A percentile compares a stretch with the other conserved stretches of the same genome.
These are phyloP conservation scores for Yoshiicerus persimilis DNA, from an alignment of 1,140 invertebrate genomes.

Conservation along the genomic window DNA sequence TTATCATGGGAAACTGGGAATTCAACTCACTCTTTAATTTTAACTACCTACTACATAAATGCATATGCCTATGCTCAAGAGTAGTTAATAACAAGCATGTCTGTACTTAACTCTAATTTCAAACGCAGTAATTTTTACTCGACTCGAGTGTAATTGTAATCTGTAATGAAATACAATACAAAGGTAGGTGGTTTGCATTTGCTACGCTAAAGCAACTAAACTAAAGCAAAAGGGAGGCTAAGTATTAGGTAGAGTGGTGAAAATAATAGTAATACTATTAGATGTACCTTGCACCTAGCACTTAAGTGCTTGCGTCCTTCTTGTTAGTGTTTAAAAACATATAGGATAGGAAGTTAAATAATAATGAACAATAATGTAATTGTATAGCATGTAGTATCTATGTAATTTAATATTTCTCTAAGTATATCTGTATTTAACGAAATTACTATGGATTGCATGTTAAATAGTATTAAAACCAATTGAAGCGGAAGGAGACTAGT, in stretches of 20 bases:
- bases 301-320: too few relatives aligned
- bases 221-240: background rate
- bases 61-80: background rate
- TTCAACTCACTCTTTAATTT: background rate
- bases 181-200: background rate
- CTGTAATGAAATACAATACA: background rate
- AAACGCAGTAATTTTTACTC: background rate
- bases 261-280: too few relatives aligned
- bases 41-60: background rate
- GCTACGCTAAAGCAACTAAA: too few relatives aligned
- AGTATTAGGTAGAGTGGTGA: background rate
- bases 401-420: background rate
- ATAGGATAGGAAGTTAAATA: background rate
- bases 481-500: background rate
- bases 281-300: too few relatives aligned
- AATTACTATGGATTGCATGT: conserved; percentile 1
- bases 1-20: background rate
- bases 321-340: too few relatives aligned
- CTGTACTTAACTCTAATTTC: background rate
- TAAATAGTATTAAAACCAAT: background rate
- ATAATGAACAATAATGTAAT: background rate
- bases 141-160: background rate
- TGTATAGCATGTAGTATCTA: background rate
- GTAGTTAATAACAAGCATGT: background rate
- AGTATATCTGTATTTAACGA: background rate